A percentile compares a stretch with the other conserved stretches of the same genome.
These are phyloP conservation scores for Thymelicus lineola DNA, from an alignment of 2,888 invertebrate genomes.

Conservation along the genomic window DNA sequence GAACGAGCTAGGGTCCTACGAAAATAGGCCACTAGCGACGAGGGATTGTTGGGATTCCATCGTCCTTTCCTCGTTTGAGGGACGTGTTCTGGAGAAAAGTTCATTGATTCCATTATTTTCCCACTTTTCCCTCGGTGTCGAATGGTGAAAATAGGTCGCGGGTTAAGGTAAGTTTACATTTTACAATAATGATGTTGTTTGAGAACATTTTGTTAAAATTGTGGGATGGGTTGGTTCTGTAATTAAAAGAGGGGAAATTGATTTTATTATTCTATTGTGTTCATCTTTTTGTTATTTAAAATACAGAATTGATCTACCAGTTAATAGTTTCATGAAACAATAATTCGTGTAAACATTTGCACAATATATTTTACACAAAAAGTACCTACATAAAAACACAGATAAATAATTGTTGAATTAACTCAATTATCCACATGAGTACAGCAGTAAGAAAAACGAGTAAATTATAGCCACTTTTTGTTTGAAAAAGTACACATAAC, in stretches of 20 bases:
- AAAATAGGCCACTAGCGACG: constrained; percentile 58
- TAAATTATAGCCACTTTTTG: too few relatives aligned
- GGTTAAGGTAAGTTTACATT: neutral
- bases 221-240: neutral
- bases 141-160: constrained; percentile 10
- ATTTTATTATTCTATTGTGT: too few relatives aligned
- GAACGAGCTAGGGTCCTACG: constrained; percentile 59
- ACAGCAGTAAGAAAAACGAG: too few relatives aligned
- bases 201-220: neutral
- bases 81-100: constrained; percentile 25
- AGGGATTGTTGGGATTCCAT: constrained; percentile 41
- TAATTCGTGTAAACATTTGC: too few relatives aligned
- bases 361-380: too few relatives aligned
- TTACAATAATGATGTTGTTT: neutral
- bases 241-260: too few relatives aligned
- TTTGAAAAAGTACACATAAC: neutral
- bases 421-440: too few relatives aligned
- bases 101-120: constrained; percentile 32
- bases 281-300: too few relatives aligned
- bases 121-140: neutral
- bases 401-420: too few relatives aligned
- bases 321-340: too few relatives aligned
- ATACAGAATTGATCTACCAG: too few relatives aligned
- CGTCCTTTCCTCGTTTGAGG: constrained; percentile 23
- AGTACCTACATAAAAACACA: too few relatives aligned